Conservation (phyloP, 2,888 invertebrate genomes). For the Epinotia ramella region DNA sequence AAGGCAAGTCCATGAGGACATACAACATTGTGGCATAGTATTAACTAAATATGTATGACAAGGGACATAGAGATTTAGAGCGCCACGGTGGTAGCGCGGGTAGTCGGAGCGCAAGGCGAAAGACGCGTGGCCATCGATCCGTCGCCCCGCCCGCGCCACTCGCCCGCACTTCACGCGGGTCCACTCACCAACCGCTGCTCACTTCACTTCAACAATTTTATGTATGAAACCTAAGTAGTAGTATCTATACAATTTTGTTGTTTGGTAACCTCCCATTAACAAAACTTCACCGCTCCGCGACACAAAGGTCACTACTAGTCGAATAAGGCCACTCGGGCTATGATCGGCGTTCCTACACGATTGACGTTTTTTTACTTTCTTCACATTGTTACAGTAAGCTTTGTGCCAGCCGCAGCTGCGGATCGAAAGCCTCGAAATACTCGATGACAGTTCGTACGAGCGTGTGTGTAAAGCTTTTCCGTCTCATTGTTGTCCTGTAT, state of each 20-base stretch:
- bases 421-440: slow-evolving; percentile 54
- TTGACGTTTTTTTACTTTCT: slow-evolving; percentile 52
- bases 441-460: slow-evolving; percentile 53
- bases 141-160: slow-evolving; percentile 62
- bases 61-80: slow-evolving; percentile 44
- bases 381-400: slow-evolving; percentile 52
- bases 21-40: slow-evolving; percentile 32
- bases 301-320: slow-evolving; percentile 67
- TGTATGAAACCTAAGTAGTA: slow-evolving; percentile 76
- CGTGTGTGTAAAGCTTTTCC: slow-evolving; percentile 57
- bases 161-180: slow-evolving; percentile 73
- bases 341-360: slow-evolving; percentile 55
- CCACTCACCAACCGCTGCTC: slow-evolving; percentile 62
- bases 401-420: slow-evolving; percentile 54
- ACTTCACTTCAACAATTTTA: slow-evolving; percentile 71
- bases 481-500: slow-evolving; percentile 61
- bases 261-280: slow-evolving; percentile 75
- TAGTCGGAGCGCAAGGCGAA: slow-evolving; percentile 37
- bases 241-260: slow-evolving; percentile 77
- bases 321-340: slow-evolving; percentile 57
- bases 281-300: slow-evolving; percentile 69
- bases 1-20: slow-evolving; percentile 28
- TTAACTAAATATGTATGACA: slow-evolving; percentile 35
- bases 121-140: slow-evolving; percentile 67
- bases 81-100: slow-evolving; percentile 33